Percentiles rank a stretch among this genome's conserved stretches.
phyloP scores from a whole-genome alignment of 2,888 invertebrate species.

The Ellobium chinense region DNA sequence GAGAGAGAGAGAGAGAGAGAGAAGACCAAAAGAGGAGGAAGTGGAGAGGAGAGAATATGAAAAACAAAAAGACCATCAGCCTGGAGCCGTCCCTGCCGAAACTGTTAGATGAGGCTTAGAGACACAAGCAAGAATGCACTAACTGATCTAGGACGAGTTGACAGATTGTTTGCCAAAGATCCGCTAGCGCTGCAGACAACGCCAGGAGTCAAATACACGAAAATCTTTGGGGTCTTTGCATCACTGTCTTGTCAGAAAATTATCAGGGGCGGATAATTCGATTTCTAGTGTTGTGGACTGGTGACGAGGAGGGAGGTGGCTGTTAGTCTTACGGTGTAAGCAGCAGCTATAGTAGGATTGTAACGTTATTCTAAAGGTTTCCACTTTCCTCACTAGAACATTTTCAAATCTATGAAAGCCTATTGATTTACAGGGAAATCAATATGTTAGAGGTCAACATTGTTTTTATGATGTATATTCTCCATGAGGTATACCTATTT shows the following conservation, averaged over 20 bases:
- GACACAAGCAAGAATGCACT: neutral
- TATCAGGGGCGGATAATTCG: neutral
- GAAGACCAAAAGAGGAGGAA: neutral
- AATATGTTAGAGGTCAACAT: no score
- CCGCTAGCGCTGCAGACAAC: neutral
- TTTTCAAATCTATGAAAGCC: neutral
- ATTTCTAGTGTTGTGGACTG: no score
- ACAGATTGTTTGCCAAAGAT: neutral
- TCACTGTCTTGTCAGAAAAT: neutral
- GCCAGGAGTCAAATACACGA: neutral
- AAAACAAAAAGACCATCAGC: no score
- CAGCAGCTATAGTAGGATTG: no score
- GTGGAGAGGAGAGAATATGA: no score
- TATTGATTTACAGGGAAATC: neutral
- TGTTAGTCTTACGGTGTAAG: neutral
- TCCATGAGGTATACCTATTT: no score
- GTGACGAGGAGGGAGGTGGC: no score
- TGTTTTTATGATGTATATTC: no score
- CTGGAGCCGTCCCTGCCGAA: neutral
- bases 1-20: slow-evolving; percentile 7
- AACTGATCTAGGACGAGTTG: neutral
- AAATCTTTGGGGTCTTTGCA: neutral
- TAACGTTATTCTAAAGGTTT: no score
- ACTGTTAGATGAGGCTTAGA: neutral
- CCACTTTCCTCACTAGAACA: no score